Percentiles rank a stretch among this genome's conserved stretches.
These are phyloP conservation scores for Propsilocerus akamusi DNA, from an alignment of 1,140 invertebrate genomes.

Conservation along the genomic window DNA sequence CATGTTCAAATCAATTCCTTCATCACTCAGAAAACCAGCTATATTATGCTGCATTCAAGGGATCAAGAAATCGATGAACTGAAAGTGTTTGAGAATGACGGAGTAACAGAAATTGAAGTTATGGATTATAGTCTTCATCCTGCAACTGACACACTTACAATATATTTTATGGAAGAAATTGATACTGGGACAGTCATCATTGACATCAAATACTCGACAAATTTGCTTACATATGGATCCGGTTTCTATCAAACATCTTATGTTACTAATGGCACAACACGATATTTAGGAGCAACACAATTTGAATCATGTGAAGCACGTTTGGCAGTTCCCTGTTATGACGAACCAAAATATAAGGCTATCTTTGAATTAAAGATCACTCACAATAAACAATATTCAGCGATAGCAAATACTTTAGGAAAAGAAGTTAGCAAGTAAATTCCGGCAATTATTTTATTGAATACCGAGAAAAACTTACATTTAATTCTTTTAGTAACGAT, in stretches of 20 bases:
- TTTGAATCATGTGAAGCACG: slow-evolving; percentile 64
- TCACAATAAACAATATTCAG: slow-evolving; percentile 31
- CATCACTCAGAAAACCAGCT: not conserved
- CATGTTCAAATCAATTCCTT: not conserved
- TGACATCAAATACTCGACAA: not conserved
- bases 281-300: slow-evolving; percentile 46
- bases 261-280: not conserved
- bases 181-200: not conserved
- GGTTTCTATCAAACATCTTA: not conserved
- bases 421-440: not conserved
- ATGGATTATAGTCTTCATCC: not conserved
- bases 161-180: not conserved
- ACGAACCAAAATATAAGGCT: slow-evolving; percentile 69
- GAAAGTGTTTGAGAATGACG: slow-evolving; percentile 7
- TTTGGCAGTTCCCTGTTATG: slow-evolving; percentile 71
- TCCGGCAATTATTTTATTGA: no score
- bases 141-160: not conserved
- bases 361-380: slow-evolving; percentile 45
- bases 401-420: slow-evolving; percentile 49
- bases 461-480: no score
- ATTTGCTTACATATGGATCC: not conserved
- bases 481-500: not conserved
- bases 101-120: not conserved
- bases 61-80: slow-evolving; percentile 18
- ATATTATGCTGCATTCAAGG: not conserved